Percentiles rank a stretch among this genome's conserved stretches.
Conservation (phyloP, 1,140 invertebrate genomes). For the Schmidtea mediterranea region DNA sequence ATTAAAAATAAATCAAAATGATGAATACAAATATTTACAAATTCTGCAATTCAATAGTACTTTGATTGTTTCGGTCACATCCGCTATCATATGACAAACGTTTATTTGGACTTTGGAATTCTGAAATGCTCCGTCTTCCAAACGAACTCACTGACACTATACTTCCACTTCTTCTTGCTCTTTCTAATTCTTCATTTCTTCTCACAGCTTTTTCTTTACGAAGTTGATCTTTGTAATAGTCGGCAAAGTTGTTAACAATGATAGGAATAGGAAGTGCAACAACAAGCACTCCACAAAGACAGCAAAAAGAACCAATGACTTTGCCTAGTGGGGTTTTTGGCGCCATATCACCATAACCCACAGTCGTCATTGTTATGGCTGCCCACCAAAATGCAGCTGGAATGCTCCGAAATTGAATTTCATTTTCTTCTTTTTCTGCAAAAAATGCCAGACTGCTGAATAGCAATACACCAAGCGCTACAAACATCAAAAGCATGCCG, state of each 20-base stretch:
- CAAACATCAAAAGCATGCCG: constrained; percentile 8
- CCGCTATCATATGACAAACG: no score
- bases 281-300: constrained; percentile 13
- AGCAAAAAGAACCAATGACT: constrained; percentile 10
- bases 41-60: no score
- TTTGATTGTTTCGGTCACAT: no score
- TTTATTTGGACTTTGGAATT: no score
- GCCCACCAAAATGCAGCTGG: constrained; percentile 21
- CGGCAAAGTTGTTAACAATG: constrained; percentile 11
- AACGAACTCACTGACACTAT: background rate
- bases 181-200: constrained; percentile 4
- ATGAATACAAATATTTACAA: no score
- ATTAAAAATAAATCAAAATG: no score
- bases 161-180: constrained; percentile 4
- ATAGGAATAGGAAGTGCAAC: constrained; percentile 18
- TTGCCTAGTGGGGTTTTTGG: constrained; percentile 10
- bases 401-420: constrained; percentile 15
- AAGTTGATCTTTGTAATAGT: constrained; percentile 6
- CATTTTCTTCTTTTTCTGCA: constrained; percentile 18
- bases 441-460: constrained; percentile 24
- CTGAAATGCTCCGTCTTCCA: no score
- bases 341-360: constrained; percentile 34
- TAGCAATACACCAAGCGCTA: constrained; percentile 15
- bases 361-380: constrained; percentile 18
- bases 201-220: constrained; percentile 7